Conservation (phyloP, 64 coral and sea anemone species). For the Montipora foliosa region DNA sequence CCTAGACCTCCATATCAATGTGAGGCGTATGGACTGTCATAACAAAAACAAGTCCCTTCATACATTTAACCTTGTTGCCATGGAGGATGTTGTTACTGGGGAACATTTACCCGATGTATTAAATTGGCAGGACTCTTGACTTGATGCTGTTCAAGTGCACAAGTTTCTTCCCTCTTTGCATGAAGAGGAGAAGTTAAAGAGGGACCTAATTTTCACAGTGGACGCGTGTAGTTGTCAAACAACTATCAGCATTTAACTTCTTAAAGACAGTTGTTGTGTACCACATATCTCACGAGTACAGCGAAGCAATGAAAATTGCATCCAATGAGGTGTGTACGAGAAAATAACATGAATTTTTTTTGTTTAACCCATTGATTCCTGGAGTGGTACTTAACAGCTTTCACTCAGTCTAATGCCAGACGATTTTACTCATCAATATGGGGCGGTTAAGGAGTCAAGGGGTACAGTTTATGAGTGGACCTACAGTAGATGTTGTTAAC, state of each 20-base stretch:
- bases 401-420: no score
- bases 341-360: no score
- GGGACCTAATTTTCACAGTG: conserved; percentile 11
- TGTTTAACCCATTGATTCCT: no score
- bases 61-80: conserved; percentile 44
- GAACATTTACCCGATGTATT: conserved; percentile 10
- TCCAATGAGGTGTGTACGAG: not conserved
- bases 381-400: no score
- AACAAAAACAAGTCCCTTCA: conserved; percentile 64
- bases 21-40: conserved; percentile 17
- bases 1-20: conserved; percentile 59
- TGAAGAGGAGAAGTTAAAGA: not conserved
- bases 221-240: conserved; percentile 1
- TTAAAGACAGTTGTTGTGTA: not conserved
- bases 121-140: not conserved
- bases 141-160: not conserved
- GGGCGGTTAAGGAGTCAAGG: no score
- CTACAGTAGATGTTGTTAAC: no score
- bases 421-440: no score
- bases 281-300: conserved; percentile 41
- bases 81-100: conserved; percentile 23
- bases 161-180: conserved; percentile 10
- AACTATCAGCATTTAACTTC: not conserved
- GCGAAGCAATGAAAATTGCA: not conserved
- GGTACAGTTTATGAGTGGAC: no score